These are phyloP conservation scores for Tetrax tetrax DNA, from an alignment of 2,113 vertebrate genomes.

Conservation along the genomic window DNA sequence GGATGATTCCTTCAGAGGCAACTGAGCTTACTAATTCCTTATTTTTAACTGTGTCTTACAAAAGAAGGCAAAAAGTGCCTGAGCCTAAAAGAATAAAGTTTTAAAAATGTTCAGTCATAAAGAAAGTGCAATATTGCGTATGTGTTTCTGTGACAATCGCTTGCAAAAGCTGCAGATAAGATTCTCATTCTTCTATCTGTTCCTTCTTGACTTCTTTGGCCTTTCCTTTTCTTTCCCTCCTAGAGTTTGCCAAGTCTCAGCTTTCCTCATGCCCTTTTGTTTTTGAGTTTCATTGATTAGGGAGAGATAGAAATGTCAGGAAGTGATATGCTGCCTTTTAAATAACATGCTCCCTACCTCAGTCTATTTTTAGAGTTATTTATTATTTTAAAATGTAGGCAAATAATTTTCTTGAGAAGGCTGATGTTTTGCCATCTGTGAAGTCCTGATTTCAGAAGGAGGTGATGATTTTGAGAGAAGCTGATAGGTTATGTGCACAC, in stretches of 20 bases:
- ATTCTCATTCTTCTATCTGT: background rate
- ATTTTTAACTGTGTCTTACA: background rate
- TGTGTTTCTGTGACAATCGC: background rate
- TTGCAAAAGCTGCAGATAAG: background rate
- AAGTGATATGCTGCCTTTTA: background rate
- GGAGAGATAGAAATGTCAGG: slow-evolving; percentile 3
- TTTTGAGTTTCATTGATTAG: background rate
- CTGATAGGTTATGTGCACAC: background rate
- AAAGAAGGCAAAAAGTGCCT: background rate
- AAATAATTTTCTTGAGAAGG: background rate
- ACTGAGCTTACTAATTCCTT: background rate
- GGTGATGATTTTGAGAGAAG: background rate
- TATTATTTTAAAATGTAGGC: background rate
- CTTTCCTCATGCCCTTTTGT: background rate
- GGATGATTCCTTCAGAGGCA: background rate
- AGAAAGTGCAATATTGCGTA: background rate
- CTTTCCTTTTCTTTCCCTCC: background rate
- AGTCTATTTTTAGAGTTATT: background rate
- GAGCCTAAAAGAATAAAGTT: background rate
- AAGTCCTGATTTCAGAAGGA: background rate
- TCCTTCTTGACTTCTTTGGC: background rate
- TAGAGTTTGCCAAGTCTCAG: background rate
- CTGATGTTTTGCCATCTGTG: background rate
- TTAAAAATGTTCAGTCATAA: background rate
- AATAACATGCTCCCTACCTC: background rate